Percentiles rank a stretch among this genome's conserved stretches.
phyloP scores from a whole-genome alignment of 2,888 invertebrate genomes.

The Sesamia inferens region DNA sequence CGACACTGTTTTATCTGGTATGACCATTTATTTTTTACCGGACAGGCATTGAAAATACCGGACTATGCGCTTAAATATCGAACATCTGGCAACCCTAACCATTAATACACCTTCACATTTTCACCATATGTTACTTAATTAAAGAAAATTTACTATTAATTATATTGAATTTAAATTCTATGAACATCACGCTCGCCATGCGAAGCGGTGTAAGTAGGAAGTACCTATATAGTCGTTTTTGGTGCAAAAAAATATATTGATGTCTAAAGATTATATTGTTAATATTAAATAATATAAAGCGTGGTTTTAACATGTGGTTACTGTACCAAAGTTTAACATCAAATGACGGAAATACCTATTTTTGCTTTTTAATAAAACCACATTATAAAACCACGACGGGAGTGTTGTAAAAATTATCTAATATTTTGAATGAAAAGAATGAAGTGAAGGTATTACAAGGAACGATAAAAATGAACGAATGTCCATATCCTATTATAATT shows the following conservation, averaged over 20 bases:
- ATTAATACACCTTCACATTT: background rate
- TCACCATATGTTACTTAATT: slow-evolving; percentile 11
- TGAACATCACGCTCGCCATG: slow-evolving; percentile 54
- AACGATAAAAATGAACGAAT: slow-evolving; percentile 61
- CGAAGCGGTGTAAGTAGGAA: slow-evolving; percentile 50
- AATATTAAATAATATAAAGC: slow-evolving; percentile 50
- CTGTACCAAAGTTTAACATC: slow-evolving; percentile 5
- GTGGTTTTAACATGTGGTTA: slow-evolving; percentile 47
- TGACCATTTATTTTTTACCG: too few relatives aligned
- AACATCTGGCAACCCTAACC: too few relatives aligned
- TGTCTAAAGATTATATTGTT: slow-evolving; percentile 62
- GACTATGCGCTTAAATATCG: too few relatives aligned
- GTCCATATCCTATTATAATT: slow-evolving; percentile 75
- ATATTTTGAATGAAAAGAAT: slow-evolving; percentile 46
- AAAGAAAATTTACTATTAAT: slow-evolving; percentile 48
- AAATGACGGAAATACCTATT: slow-evolving; percentile 33
- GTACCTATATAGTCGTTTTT: slow-evolving; percentile 55
- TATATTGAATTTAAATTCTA: slow-evolving; percentile 46
- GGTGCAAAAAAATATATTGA: slow-evolving; percentile 64
- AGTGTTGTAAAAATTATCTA: slow-evolving; percentile 33
- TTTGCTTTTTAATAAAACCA: slow-evolving; percentile 31
- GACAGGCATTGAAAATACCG: too few relatives aligned
- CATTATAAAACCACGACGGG: slow-evolving; percentile 30
- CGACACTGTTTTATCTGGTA: too few relatives aligned
- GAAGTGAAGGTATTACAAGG: slow-evolving; percentile 58